phyloP scores from a whole-genome alignment of 2,888 invertebrate genomes.

The Ctena decussata region DNA sequence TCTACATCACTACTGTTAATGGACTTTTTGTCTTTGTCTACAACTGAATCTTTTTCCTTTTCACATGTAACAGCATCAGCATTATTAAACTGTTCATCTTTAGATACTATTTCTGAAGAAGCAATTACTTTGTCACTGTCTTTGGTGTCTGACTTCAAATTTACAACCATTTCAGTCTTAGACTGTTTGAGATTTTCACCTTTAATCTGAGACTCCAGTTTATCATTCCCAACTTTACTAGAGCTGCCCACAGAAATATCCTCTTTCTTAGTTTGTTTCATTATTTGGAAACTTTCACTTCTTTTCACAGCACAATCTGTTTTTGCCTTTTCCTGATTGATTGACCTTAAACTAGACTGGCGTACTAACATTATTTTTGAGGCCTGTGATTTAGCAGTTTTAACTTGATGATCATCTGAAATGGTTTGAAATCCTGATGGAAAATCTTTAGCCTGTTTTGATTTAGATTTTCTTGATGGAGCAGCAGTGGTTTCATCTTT shows the following conservation, averaged over 20 bases:
- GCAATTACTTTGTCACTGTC: background rate
- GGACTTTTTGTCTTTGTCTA: background rate
- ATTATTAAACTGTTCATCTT: background rate
- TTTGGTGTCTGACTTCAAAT: background rate
- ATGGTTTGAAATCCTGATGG: conserved; percentile 46
- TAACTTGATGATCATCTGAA: conserved; percentile 35
- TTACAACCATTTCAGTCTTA: background rate
- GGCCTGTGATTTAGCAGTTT: conserved; percentile 51
- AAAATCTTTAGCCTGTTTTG: conserved; percentile 14
- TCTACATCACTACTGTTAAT: background rate
- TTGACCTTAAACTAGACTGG: conserved; percentile 41
- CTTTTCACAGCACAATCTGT: conserved; percentile 39
- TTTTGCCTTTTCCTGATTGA: conserved; percentile 9
- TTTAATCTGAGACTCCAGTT: background rate
- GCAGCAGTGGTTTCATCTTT: background rate
- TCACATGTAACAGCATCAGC: no score
- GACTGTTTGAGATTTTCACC: background rate
- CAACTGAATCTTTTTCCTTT: background rate
- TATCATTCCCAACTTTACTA: background rate
- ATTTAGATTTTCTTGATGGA: background rate
- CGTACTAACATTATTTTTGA: conserved; percentile 62
- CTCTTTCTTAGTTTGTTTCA: background rate
- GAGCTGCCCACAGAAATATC: background rate
- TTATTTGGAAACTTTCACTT: conserved; percentile 60
- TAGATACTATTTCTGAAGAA: background rate